Conservation (phyloP, 2,797 vertebrate species). For the Staurois parvus region DNA sequence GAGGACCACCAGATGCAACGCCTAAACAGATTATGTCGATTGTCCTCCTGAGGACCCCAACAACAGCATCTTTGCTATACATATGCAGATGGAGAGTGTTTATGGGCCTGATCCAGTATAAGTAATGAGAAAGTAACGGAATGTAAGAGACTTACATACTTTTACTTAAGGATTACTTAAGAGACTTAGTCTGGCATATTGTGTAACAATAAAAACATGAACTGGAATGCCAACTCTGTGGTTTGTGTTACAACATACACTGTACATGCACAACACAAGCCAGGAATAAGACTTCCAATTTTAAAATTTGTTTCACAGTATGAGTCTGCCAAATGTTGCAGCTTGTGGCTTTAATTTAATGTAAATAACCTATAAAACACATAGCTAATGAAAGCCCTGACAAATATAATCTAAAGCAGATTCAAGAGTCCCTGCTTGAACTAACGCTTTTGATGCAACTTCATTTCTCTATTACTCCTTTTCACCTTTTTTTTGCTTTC, state of each 20-base stretch:
- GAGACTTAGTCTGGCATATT: background rate
- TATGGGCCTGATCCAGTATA: background rate
- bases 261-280: no score
- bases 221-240: background rate
- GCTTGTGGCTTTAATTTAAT: no score
- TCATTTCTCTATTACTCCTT: background rate
- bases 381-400: no score
- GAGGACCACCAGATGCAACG: constrained; percentile 71
- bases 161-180: no score
- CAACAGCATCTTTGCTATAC: background rate
- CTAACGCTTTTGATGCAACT: no score
- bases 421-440: no score
- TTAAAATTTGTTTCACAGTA: background rate
- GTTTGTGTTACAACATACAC: background rate
- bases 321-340: background rate
- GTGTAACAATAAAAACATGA: background rate
- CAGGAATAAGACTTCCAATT: background rate
- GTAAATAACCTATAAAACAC: no score
- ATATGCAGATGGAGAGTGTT: background rate
- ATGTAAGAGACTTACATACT: background rate
- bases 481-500: background rate
- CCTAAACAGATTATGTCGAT: constrained; percentile 63
- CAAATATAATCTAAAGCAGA: no score
- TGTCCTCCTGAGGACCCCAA: constrained; percentile 9
- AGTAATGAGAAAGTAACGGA: background rate